Conservation (phyloP, 2,797 vertebrate genomes). For the Falco cherrug region DNA sequence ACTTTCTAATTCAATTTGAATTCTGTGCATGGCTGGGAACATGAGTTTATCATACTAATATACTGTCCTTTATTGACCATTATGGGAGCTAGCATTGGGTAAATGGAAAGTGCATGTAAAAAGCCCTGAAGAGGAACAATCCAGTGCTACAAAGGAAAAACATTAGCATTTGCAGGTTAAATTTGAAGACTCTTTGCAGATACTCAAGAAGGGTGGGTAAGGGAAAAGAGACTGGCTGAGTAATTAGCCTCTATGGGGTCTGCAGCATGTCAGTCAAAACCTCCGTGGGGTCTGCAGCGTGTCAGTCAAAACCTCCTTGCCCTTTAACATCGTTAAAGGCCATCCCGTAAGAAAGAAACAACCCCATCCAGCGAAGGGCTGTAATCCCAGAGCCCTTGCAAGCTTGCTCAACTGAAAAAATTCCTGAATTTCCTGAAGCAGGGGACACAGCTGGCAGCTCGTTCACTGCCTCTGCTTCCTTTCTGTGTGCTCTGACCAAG, state of each 20-base stretch:
- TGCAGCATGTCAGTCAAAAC: neutral
- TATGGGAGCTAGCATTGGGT: neutral
- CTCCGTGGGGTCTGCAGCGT: neutral
- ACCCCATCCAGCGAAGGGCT: neutral
- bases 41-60: neutral
- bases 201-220: neutral
- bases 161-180: neutral
- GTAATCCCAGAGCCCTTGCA: neutral
- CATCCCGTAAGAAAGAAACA: neutral
- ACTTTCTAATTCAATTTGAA: constrained; percentile 15
- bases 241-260: neutral
- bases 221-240: neutral
- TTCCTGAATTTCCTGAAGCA: neutral
- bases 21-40: constrained; percentile 12
- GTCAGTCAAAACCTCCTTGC: neutral
- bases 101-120: neutral
- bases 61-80: constrained; percentile 7
- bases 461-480: neutral
- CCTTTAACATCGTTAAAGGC: neutral
- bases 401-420: neutral
- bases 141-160: neutral
- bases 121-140: constrained; percentile 19
- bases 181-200: neutral
- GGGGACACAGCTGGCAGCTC: neutral
- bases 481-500: neutral